Percentiles rank a stretch among this genome's conserved stretches.
Conservation (phyloP, 2,888 invertebrate genomes). For the Sphaerophoria rueppellii region DNA sequence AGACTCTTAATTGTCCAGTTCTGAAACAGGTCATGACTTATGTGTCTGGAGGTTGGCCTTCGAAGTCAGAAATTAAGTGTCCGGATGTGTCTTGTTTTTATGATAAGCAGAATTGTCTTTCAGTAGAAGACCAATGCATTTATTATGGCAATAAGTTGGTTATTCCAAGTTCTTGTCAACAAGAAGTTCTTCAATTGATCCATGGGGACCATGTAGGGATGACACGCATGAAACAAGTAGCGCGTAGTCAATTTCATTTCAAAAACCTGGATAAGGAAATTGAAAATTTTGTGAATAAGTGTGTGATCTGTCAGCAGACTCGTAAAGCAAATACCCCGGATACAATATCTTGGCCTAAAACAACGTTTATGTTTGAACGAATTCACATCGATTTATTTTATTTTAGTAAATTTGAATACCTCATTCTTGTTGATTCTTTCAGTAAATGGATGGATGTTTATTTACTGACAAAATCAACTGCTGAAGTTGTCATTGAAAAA, state of each 20-base stretch:
- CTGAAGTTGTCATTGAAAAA: slow-evolving; percentile 36
- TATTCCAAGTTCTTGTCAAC: slow-evolving; percentile 22
- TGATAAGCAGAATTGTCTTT: slow-evolving; percentile 22
- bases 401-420: slow-evolving; percentile 13
- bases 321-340: slow-evolving; percentile 9
- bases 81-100: slow-evolving; percentile 11
- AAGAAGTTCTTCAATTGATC: slow-evolving; percentile 21
- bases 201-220: slow-evolving; percentile 37
- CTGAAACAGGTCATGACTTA: slow-evolving; percentile 27
- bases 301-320: too few relatives aligned
- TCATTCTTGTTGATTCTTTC: slow-evolving; percentile 35
- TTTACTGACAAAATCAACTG: slow-evolving; percentile 24
- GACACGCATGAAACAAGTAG: slow-evolving; percentile 41
- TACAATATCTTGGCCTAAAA: slow-evolving; percentile 6
- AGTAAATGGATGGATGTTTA: slow-evolving; percentile 47
- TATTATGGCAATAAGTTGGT: slow-evolving; percentile 47
- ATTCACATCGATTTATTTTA: slow-evolving; percentile 36
- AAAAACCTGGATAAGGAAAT: slow-evolving; percentile 32
- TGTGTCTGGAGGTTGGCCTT: slow-evolving; percentile 32
- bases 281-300: slow-evolving; percentile 29
- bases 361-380: slow-evolving; percentile 26
- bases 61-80: slow-evolving; percentile 5
- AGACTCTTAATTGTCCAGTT: neutral
- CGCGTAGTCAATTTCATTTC: slow-evolving; percentile 36
- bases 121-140: slow-evolving; percentile 26